These are phyloP conservation scores for Drusus annulatus DNA, from an alignment of 1,140 invertebrate species.

Conservation along the genomic window DNA sequence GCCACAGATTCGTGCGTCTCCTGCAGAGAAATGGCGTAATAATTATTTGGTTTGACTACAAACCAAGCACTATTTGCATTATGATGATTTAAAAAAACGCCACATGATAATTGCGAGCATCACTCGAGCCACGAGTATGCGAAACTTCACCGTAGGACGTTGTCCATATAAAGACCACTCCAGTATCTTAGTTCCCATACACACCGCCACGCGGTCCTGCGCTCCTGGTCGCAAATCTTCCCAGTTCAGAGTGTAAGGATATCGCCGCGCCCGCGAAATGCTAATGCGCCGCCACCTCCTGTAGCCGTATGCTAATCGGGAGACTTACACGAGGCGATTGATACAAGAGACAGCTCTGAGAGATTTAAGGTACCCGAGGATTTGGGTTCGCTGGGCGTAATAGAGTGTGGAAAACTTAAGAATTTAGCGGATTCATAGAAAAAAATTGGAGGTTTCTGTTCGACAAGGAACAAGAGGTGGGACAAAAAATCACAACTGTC, in stretches of 20 bases:
- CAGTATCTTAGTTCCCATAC: neutral
- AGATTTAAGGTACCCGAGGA: neutral
- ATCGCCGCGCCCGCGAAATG: conserved; percentile 15
- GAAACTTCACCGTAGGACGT: neutral
- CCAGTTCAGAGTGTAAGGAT: conserved; percentile 22
- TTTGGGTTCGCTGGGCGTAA: neutral
- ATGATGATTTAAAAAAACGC: neutral
- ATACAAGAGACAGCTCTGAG: neutral
- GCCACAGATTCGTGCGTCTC: no score
- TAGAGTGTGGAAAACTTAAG: no score
- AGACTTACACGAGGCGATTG: conserved; percentile 10
- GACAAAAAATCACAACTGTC: no score
- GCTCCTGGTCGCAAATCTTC: neutral
- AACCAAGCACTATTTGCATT: no score
- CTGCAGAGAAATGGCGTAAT: no score
- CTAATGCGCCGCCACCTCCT: neutral
- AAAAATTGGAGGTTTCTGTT: no score
- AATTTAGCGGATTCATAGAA: no score
- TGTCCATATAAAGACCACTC: conserved; percentile 32
- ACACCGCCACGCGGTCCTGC: neutral
- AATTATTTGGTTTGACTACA: no score
- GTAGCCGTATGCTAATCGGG: conserved; percentile 21
- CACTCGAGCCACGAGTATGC: conserved; percentile 9
- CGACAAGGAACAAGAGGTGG: no score
- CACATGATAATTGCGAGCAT: neutral